phyloP scores from a whole-genome alignment of 1,140 invertebrate species.

The Eupeodes corollae region DNA sequence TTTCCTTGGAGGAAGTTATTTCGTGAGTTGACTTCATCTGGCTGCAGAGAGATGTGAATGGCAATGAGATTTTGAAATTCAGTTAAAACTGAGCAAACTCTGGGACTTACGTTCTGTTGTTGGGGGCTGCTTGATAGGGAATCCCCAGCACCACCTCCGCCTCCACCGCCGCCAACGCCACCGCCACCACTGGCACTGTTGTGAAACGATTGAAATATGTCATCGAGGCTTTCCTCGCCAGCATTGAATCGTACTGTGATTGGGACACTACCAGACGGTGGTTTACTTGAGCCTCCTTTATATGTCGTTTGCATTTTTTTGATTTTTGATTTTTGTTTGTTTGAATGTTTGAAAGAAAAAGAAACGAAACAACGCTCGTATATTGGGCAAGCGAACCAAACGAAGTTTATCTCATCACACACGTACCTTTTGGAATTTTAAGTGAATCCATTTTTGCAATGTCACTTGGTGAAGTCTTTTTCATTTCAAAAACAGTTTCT shows the following conservation, averaged over 20 bases:
- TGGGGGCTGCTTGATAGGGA: constrained; percentile 30
- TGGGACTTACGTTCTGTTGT: constrained; percentile 11
- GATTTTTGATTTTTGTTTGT: not conserved
- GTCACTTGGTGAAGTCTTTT: constrained; percentile 5
- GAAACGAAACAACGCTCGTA: not conserved
- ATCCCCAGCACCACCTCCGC: constrained; percentile 14
- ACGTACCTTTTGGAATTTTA: constrained; percentile 16
- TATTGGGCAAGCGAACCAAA: too few species aligned
- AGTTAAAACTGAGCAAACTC: too few species aligned
- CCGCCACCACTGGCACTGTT: constrained; percentile 14
- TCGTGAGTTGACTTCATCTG: constrained; percentile 32
- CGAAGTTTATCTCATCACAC: too few species aligned
- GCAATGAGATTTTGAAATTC: too few species aligned
- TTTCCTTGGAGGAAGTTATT: constrained; percentile 33
- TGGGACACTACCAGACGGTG: constrained; percentile 23
- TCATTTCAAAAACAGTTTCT: not conserved
- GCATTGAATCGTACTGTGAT: constrained; percentile 34
- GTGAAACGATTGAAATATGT: constrained; percentile 32
- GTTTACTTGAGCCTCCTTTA: constrained; percentile 10
- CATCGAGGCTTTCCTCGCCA: constrained; percentile 33
- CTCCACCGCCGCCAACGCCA: constrained; percentile 4
- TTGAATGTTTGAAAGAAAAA: not conserved
- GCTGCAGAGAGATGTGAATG: constrained; percentile 10
- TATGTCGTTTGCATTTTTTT: constrained; percentile 3
- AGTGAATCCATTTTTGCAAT: constrained; percentile 31